Evolutionary conservation across 2,113 vertebrate species (phyloP).

Genomic region (Helogale parvula): DNA sequence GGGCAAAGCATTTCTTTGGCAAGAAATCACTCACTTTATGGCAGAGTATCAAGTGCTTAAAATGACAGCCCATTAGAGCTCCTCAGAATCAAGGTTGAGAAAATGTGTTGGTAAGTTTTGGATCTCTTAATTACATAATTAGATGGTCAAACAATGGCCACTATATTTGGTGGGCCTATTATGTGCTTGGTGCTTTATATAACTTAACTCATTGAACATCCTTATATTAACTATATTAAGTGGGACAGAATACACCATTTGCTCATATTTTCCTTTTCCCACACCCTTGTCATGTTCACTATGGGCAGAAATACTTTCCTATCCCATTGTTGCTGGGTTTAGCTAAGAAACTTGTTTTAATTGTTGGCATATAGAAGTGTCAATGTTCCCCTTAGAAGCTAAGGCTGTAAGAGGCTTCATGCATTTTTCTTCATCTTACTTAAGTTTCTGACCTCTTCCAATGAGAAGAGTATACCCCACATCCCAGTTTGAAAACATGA

Average conservation of each 20-base stretch:
- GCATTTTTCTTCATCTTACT: not conserved
- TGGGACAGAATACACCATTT: not conserved
- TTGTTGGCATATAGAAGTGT: not conserved
- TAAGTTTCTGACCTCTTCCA: not conserved
- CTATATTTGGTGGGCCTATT: not conserved
- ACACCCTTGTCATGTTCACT: not conserved
- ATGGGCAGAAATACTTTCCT: not conserved
- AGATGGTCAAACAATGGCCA: not conserved
- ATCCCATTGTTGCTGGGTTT: not conserved
- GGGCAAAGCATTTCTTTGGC: not conserved
- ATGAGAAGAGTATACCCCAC: not conserved
- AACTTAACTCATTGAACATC: not conserved
- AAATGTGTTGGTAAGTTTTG: slow-evolving; percentile 7
- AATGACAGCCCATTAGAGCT: not conserved
- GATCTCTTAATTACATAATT: not conserved
- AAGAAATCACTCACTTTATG: not conserved
- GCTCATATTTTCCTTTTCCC: not conserved
- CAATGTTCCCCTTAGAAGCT: not conserved
- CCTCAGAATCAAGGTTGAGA: not conserved
- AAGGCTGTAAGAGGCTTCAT: not conserved
- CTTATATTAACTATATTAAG: not conserved
- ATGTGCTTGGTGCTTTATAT: not conserved
- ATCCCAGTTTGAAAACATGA: not conserved
- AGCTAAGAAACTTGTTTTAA: not conserved
- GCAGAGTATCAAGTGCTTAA: not conserved